These are phyloP conservation scores for Paramormyrops hopkinsi DNA, from an alignment of 2,797 vertebrate species.

Conservation along the genomic window DNA sequence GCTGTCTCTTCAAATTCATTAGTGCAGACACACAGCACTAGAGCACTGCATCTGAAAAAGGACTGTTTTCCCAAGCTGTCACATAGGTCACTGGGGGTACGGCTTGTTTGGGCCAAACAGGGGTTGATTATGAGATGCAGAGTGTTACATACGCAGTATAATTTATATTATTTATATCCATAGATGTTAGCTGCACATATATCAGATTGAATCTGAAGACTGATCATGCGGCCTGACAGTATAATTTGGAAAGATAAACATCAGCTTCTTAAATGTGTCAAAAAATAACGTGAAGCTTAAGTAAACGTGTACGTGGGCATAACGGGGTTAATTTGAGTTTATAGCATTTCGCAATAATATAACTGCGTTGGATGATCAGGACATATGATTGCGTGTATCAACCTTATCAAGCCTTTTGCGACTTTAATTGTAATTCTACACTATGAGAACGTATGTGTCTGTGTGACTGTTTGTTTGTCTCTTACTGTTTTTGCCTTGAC, in stretches of 20 bases:
- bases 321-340: background rate
- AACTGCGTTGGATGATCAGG: background rate
- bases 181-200: background rate
- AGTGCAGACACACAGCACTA: background rate
- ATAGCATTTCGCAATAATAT: background rate
- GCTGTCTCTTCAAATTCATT: background rate
- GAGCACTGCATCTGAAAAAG: background rate
- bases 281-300: background rate
- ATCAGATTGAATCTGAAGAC: background rate
- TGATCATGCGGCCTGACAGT: background rate
- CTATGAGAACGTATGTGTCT: background rate
- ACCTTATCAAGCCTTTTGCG: background rate
- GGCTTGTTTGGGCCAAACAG: background rate
- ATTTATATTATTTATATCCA: background rate
- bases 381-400: background rate
- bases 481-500: background rate
- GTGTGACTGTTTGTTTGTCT: background rate
- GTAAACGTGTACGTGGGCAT: background rate
- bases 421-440: background rate
- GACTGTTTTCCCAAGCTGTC: background rate
- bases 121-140: background rate
- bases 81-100: background rate
- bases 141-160: background rate
- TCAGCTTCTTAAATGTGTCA: background rate
- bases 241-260: background rate